phyloP scores from a whole-genome alignment of 2,888 invertebrate genomes.

The Willowsia nigromaculata region DNA sequence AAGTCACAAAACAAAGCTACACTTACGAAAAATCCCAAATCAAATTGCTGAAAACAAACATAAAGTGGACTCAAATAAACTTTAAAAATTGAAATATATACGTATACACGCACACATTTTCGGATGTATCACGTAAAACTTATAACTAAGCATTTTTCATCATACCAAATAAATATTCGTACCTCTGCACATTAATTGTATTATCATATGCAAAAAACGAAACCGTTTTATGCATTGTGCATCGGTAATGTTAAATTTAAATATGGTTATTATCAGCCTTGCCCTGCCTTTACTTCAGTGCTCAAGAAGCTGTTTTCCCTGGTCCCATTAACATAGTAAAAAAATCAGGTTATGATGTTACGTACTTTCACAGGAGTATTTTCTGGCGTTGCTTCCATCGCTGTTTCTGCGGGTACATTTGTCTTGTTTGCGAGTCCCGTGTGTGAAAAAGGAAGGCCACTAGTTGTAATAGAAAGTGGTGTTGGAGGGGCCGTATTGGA shows the following conservation, averaged over 20 bases:
- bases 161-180: too few species aligned
- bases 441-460: conserved; percentile 23
- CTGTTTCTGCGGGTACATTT: conserved; percentile 90
- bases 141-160: too few species aligned
- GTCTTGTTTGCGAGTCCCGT: conserved; percentile 16
- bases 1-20: conserved; percentile 65
- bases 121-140: too few species aligned
- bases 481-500: conserved; percentile 69
- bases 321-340: not conserved
- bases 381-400: conserved; percentile 93
- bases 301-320: not conserved
- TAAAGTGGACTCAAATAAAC: not conserved
- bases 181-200: too few species aligned
- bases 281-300: too few species aligned
- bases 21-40: conserved; percentile 32
- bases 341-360: too few species aligned
- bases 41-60: not conserved
- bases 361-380: conserved; percentile 84
- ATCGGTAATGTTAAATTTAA: too few species aligned
- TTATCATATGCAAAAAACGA: too few species aligned
- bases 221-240: too few species aligned
- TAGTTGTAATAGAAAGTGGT: conserved; percentile 55
- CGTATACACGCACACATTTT: not conserved
- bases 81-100: not conserved
- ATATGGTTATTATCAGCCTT: too few species aligned